Base-by-base conservation (phyloP, 2,113 vertebrate species). In the Tachycineta bicolor region DNA sequence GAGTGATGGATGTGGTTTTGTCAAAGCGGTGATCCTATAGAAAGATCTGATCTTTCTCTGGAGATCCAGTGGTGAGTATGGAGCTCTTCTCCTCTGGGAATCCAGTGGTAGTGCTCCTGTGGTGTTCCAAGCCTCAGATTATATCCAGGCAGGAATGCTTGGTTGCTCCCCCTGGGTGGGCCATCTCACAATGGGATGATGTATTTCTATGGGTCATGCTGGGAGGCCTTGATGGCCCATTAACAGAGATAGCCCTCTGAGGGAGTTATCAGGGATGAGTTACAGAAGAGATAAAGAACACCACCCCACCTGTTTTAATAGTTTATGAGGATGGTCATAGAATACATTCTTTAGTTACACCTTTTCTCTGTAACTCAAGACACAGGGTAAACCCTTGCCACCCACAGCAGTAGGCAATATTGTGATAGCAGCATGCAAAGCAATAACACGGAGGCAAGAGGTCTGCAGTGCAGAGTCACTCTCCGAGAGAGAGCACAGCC, bases 221-320 rank as follows among this genome's bases (percentile, higher is more conserved):
- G 49, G 12, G 49, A 33, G 33, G 31, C 23, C 34, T 47, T 23
- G 41, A n/a, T 39, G 39, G 26, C n/a, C 81, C 22, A 1, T 55
- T 39, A 33, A 22, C 1, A 3, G 28, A 33, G 26, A 47, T 8
- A 73, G 41, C 7, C 6, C 24, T 6, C 0, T 0, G 41, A 39
- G 23, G 41, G 69, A 39, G 9, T 18, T 64, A n/a, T 6, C 59
- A 64, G 59, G 39, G 41, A 11, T 39, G 18, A 28, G 28, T 37
- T 23, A 14, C 10, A 14, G n/a, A 64, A 46, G 20, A 64, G 50
- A n/a, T 47, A 28, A 74, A 22, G n/a, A 33, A n/a, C 69, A 39
- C 19, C 56, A n/a, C 5, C 23, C 14, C n/a, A 28, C 23, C 49
- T 74, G 11, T n/a, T 84, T 28, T 56, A 47, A 28, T 28, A 84